Percentiles rank a stretch among this genome's conserved stretches.
Conservation (phyloP, 1,140 invertebrate species). For the Proales similis region DNA sequence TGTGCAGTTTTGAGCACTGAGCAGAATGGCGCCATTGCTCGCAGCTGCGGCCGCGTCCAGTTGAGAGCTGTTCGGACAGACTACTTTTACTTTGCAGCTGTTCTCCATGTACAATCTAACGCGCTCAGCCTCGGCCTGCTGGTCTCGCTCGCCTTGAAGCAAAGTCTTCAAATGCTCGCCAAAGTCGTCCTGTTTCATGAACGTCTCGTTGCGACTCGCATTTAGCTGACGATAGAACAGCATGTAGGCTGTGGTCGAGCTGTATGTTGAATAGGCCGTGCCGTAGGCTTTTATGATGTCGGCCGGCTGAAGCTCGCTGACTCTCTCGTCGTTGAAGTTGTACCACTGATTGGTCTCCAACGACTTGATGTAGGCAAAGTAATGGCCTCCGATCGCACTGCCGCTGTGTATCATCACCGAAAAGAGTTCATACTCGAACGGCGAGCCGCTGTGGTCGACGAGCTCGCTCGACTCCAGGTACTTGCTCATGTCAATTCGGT, state of each 20-base stretch:
- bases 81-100: conserved; percentile 56
- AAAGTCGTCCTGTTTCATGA: conserved; percentile 64
- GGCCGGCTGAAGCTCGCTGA: conserved; percentile 45
- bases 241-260: conserved; percentile 86
- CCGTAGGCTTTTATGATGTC: conserved; percentile 37
- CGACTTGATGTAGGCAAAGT: conserved; percentile 82
- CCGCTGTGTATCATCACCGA: conserved; percentile 93
- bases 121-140: conserved; percentile 63
- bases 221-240: conserved; percentile 80
- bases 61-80: conserved; percentile 18
- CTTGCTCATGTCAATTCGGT: conserved; percentile 73
- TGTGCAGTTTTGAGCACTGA: conserved; percentile 56
- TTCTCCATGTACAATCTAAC: conserved; percentile 59
- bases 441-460: conserved; percentile 60
- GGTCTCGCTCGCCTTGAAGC: conserved; percentile 59
- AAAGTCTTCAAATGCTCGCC: conserved; percentile 66
- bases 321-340: conserved; percentile 60
- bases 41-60: no score
- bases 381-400: conserved; percentile 81
- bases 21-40: conserved; percentile 61
- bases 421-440: conserved; percentile 92
- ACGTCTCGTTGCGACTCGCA: conserved; percentile 61
- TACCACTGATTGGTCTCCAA: conserved; percentile 58
- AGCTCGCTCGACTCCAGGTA: conserved; percentile 64
- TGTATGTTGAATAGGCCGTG: conserved; percentile 48